Base-by-base conservation (phyloP, 2,113 vertebrate genomes). In the Leptosomus discolor region DNA sequence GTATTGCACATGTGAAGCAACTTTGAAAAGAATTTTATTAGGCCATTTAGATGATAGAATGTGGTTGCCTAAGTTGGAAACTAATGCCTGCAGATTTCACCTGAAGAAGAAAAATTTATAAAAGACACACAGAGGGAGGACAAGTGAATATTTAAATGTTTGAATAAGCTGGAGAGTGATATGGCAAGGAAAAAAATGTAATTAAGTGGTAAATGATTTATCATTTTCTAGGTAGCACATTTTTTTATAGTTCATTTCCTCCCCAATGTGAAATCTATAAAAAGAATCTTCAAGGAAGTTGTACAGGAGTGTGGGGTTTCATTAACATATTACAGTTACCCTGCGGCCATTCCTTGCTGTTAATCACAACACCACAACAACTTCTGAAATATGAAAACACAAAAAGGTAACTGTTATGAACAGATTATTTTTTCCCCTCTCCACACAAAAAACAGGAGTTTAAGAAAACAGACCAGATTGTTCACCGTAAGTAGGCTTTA, bases 161-260 rank as follows among this genome's bases (percentile, higher is more conserved):
- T 87, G 79, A 90, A 80, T 94, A 79, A 95, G 39, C 46, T 73
- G 37, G 13, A 96, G 78, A 91, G 68, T 80, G 86, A 93, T 27
- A 41, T 0, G 7, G 22, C 22, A 92, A 86, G 65, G 87, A 36
- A 71, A 56, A 69, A 51, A 73, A 73, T 23, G n/a, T 88, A 84
- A 65, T 34, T 77, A 84, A 92, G 75, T 81, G 29, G 57, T 97
- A 97, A 97, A 94, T 91, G 74, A 75, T 97, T 97, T 94, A 88
- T 73, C 34, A 92, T 97, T 97, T 97, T 96, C 93, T 83, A 96
- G 94, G 86, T 85, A 96, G 30, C 20, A 85, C 76, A 65, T 74
- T 96, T 94, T 93, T 96, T 94, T 89, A 96, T 89, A 94, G 92
- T 96, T 97, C 73, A 98, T 97, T 97, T 98, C 90, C 94, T 98